phyloP scores from a whole-genome alignment of 2,113 vertebrate species.

The Paedocypris sp. region DNA sequence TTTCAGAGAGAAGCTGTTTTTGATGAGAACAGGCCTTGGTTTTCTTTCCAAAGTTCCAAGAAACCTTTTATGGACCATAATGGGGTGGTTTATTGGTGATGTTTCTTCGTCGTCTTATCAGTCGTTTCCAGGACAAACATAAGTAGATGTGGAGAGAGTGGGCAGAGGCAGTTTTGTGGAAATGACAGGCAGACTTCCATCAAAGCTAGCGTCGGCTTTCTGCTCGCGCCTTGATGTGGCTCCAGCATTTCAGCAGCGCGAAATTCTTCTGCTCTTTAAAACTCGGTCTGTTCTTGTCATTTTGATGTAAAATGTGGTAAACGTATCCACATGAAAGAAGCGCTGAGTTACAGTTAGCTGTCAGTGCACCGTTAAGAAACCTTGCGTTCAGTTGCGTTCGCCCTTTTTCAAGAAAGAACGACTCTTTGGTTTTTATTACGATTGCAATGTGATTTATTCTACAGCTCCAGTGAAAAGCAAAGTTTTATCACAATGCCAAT shows the following conservation, averaged over 20 bases:
- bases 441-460: too few relatives aligned
- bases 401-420: background rate
- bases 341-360: background rate
- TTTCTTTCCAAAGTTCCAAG: background rate
- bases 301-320: constrained; percentile 27
- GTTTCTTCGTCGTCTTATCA: background rate
- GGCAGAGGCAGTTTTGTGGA: background rate
- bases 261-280: constrained; percentile 8
- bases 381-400: constrained; percentile 1
- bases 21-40: background rate
- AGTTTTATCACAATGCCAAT: too few relatives aligned
- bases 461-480: too few relatives aligned
- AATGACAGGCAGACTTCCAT: background rate
- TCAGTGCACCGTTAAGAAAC: constrained; percentile 3
- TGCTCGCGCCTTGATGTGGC: constrained; percentile 1
- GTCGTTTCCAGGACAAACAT: background rate
- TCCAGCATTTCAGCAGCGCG: background rate
- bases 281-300: constrained; percentile 10
- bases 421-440: background rate
- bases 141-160: background rate
- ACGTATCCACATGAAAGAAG: constrained; percentile 19
- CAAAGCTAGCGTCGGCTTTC: background rate
- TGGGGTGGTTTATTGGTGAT: background rate
- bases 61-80: background rate
- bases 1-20: too few relatives aligned